Evolutionary conservation across 2,113 vertebrate genomes (phyloP), one percentile per base, ranked within the genome.

Genomic region (Neodontobutis hainanensis): DNA sequence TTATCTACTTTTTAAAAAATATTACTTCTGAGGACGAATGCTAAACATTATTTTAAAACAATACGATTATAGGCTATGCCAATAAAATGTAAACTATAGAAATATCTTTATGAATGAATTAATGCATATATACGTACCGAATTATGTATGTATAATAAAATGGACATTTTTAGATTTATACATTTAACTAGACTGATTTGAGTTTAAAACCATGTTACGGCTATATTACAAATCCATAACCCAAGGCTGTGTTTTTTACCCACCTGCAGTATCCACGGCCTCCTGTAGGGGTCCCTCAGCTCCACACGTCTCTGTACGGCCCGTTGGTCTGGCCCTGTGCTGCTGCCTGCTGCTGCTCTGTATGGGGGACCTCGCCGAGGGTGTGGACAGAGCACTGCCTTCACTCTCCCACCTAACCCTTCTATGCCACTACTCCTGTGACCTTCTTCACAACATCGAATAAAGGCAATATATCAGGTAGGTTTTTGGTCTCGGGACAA

Each of bases 351-450:
- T 27, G 19, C 19, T 27, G 55, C 52, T 19, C 5, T 40, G 2
- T 40, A 1, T 40, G 38, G 38, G 8, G 38, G 52, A 34, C 43
- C 46, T 59, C 32, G n/a, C 27, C 5, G 85, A 91, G 89, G 91
- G 90, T 89, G 91, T 90, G 91, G 90, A 87, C 85, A 56, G 67
- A 53, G 56, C 48, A 46, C 78, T 2, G 62, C 61, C 27, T 45
- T 64, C 45, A 62, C 1, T 74, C 46, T 71, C 10, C 32, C 5
- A 42, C 5, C 61, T 49, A 49, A 58, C 51, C 38, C 3, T 47
- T 9, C 66, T 45, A 44, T 50, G 65, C 46, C 49, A 70, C 52
- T 73, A 56, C 47, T 65, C 4, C 27, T 36, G 2, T 60, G 0
- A n/a, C 14, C n/a, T 4, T 11, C 46, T 43, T 11, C n/a, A 19